phyloP scores from a whole-genome alignment of 2,797 vertebrate genomes.

The Sebastes vulpes region DNA sequence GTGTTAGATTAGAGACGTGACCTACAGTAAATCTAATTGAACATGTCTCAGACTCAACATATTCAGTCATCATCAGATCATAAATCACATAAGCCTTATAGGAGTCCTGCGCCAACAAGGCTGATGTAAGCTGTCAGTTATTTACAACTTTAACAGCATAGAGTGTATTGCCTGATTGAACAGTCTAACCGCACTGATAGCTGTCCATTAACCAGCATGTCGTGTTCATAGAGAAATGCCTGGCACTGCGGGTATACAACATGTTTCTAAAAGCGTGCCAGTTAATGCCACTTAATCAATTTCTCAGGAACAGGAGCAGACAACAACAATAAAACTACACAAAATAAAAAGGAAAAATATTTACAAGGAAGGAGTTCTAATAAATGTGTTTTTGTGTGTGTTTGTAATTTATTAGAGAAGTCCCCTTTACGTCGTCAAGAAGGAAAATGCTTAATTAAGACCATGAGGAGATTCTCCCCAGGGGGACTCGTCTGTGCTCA shows the following conservation, averaged over 20 bases:
- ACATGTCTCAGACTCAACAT: not conserved
- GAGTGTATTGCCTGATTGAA: not conserved
- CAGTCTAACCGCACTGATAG: not conserved
- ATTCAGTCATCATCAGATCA: not conserved
- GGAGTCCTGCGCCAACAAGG: not conserved
- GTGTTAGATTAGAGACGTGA: not conserved
- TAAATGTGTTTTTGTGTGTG: conserved; percentile 6
- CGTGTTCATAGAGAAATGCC: not conserved
- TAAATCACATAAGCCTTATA: not conserved
- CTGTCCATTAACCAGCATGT: not conserved
- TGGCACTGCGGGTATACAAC: not conserved
- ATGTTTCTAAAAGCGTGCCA: not conserved
- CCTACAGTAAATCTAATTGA: not conserved
- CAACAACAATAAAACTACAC: not conserved
- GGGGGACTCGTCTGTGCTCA: conserved; percentile 20
- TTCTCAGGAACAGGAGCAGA: not conserved
- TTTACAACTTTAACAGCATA: conserved; percentile 1
- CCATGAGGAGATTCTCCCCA: conserved; percentile 39
- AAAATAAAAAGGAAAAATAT: not conserved
- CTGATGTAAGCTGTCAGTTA: conserved; percentile 1
- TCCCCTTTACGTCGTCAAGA: conserved; percentile 68
- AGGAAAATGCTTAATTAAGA: conserved; percentile 79
- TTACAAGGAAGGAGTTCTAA: not conserved
- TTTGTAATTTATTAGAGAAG: conserved; percentile 68
- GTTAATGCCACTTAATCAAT: not conserved